A percentile compares a stretch with the other conserved stretches of the same genome.
Evolutionary conservation across 2,797 vertebrate species (phyloP).

Genomic region (Acanthurus lineatus): DNA sequence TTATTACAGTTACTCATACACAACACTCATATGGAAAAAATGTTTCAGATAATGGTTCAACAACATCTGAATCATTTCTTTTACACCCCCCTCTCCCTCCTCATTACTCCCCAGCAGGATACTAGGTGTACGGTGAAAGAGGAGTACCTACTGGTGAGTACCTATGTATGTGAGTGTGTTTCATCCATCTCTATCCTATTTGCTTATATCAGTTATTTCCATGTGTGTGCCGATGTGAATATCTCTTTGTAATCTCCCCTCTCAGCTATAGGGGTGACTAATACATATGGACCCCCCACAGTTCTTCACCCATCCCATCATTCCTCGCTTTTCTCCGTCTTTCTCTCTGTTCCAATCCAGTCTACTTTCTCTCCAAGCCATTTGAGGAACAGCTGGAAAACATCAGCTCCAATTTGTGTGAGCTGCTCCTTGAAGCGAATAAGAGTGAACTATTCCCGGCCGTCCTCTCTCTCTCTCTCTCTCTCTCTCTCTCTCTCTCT

Average conservation of each 20-base stretch:
- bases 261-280: slow-evolving; percentile 59
- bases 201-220: slow-evolving; percentile 18
- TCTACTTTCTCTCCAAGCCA: slow-evolving; percentile 52
- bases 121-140: slow-evolving; percentile 39
- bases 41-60: slow-evolving; percentile 43
- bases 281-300: slow-evolving; percentile 71
- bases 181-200: slow-evolving; percentile 24
- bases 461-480: slow-evolving; percentile 38
- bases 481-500: not conserved
- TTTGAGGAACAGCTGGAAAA: slow-evolving; percentile 81
- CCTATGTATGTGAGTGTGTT: slow-evolving; percentile 13
- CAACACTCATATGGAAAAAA: slow-evolving; percentile 47
- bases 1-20: slow-evolving; percentile 21
- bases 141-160: slow-evolving; percentile 5
- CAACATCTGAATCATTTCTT: slow-evolving; percentile 55
- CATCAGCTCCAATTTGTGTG: slow-evolving; percentile 76
- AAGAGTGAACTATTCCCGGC: slow-evolving; percentile 71
- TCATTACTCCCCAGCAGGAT: slow-evolving; percentile 18
- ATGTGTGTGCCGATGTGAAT: slow-evolving; percentile 27
- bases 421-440: slow-evolving; percentile 71
- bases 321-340: slow-evolving; percentile 29
- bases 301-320: slow-evolving; percentile 42
- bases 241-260: slow-evolving; percentile 62
- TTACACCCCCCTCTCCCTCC: slow-evolving; percentile 2
- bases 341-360: slow-evolving; percentile 39